phyloP scores from a whole-genome alignment of 64 coral and sea anemone species.

The Pocillopora verrucosa region DNA sequence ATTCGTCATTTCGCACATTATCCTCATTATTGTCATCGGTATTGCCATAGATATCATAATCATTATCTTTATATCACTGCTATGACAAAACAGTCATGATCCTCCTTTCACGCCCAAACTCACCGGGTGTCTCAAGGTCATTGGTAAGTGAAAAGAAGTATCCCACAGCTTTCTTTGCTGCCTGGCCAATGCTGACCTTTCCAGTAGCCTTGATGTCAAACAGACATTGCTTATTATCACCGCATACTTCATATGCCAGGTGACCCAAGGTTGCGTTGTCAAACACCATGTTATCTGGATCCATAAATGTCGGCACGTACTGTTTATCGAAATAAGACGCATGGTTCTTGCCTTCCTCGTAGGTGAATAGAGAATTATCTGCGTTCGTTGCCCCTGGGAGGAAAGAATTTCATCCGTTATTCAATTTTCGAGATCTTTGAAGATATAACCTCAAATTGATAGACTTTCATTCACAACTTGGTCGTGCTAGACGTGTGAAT shows the following conservation, averaged over 20 bases:
- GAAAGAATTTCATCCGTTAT: not conserved
- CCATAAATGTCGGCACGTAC: conserved; percentile 45
- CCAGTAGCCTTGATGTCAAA: conserved; percentile 45
- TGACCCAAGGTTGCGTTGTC: conserved; percentile 1
- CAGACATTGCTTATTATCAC: conserved; percentile 57
- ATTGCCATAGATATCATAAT: too few species aligned
- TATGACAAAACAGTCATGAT: not conserved
- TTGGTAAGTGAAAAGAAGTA: conserved; percentile 14
- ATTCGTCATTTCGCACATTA: too few species aligned
- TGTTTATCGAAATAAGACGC: conserved; percentile 10
- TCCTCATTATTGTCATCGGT: too few species aligned
- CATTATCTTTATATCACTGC: not conserved
- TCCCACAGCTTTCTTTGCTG: conserved; percentile 42
- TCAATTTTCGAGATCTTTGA: too few species aligned
- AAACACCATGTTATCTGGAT: conserved; percentile 36
- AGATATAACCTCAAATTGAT: too few species aligned
- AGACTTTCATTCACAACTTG: too few species aligned
- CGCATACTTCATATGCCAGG: conserved; percentile 43
- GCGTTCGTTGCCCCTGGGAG: conserved; percentile 44
- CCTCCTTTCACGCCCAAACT: not conserved
- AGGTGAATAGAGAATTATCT: conserved; percentile 56
- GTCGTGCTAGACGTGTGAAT: too few species aligned
- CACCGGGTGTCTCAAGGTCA: conserved; percentile 14
- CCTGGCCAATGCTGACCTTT: conserved; percentile 51
- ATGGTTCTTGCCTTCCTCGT: conserved; percentile 30